Percentiles rank a stretch among this genome's conserved stretches.
Conservation (phyloP, 2,888 invertebrate species). For the Monopis laevigella region DNA sequence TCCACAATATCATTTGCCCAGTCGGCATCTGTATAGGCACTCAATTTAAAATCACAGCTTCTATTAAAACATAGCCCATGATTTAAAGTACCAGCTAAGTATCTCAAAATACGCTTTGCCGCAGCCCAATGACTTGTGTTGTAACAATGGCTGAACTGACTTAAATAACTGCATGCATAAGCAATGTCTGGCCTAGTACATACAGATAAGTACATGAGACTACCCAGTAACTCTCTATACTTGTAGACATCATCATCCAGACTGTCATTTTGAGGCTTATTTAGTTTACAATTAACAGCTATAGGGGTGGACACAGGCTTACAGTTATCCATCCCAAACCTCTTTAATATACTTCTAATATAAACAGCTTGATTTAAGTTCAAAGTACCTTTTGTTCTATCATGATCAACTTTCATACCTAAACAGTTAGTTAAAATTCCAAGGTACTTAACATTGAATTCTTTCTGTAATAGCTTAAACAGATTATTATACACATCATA, state of each 20-base stretch:
- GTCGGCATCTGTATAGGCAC: conserved; percentile 14
- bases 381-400: not conserved
- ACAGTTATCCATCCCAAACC: conserved; percentile 11
- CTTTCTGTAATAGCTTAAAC: not conserved
- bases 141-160: conserved; percentile 16
- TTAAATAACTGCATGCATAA: conserved; percentile 12
- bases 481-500: not conserved
- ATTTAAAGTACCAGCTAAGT: conserved; percentile 15
- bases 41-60: not conserved
- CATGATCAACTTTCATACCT: not conserved
- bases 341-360: not conserved
- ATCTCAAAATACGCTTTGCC: conserved; percentile 15
- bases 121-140: conserved; percentile 14
- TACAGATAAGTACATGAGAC: conserved; percentile 17
- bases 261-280: too few relatives aligned
- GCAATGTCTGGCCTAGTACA: conserved; percentile 17
- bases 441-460: not conserved
- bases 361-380: not conserved
- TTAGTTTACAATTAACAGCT: too few relatives aligned
- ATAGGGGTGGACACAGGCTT: conserved; percentile 20
- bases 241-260: not conserved
- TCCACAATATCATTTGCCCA: conserved; percentile 13
- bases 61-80: conserved; percentile 9
- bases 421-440: not conserved
- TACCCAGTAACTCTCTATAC: conserved; percentile 13